Evolutionary conservation across 2,113 vertebrate genomes (phyloP).

Genomic region (Salminus brasiliensis): DNA sequence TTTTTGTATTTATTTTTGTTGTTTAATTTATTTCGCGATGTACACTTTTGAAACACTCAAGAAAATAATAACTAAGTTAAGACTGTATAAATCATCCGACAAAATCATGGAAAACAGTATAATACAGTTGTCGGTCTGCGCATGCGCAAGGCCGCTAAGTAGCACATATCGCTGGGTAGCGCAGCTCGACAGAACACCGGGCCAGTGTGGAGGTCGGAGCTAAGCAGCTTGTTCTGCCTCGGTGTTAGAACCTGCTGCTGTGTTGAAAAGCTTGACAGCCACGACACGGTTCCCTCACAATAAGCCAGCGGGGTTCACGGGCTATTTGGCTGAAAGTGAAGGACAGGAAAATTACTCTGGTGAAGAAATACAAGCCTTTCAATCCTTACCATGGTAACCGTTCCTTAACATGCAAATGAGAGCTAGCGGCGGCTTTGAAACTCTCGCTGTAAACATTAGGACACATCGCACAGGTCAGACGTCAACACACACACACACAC

Average conservation of each 20-base stretch:
- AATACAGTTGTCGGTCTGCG: no score
- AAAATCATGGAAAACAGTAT: no score
- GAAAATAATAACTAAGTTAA: no score
- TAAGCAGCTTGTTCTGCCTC: background rate
- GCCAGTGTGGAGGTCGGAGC: background rate
- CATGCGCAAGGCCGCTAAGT: no score
- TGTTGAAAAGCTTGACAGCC: background rate
- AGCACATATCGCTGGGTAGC: no score
- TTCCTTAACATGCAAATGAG: background rate
- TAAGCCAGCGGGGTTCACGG: background rate
- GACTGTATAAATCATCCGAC: no score
- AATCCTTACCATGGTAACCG: background rate
- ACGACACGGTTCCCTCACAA: background rate
- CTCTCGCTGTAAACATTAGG: background rate
- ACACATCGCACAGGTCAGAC: background rate
- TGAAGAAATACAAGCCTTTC: background rate
- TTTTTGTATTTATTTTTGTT: no score
- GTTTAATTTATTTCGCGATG: no score
- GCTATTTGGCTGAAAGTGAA: background rate
- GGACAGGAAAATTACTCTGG: background rate
- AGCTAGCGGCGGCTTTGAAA: background rate
- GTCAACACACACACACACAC: background rate
- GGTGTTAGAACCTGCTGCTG: background rate
- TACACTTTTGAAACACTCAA: no score
- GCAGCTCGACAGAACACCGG: no score